These are phyloP conservation scores for Mesoligia furuncula DNA, from an alignment of 2,888 invertebrate genomes.

Conservation along the genomic window DNA sequence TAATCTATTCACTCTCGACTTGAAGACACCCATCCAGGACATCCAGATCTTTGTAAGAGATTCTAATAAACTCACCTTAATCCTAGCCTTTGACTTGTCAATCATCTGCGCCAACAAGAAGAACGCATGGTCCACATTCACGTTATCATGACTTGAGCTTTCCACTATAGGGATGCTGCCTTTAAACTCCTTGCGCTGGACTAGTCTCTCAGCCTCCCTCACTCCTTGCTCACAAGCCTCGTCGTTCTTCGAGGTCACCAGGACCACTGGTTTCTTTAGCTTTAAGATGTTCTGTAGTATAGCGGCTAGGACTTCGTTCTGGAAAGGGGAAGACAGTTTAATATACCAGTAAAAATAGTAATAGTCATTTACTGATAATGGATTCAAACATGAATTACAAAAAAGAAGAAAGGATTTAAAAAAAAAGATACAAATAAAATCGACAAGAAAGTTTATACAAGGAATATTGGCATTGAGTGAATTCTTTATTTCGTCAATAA, in stretches of 20 bases:
- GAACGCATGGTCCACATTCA: constrained; percentile 98
- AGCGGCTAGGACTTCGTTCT: constrained; percentile 94
- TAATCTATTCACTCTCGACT: no score
- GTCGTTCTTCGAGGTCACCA: constrained; percentile 99
- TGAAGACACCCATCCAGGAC: no score
- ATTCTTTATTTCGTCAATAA: background rate
- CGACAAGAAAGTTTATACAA: no score
- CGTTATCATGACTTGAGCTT: constrained; percentile 98
- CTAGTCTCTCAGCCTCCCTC: constrained; percentile 96
- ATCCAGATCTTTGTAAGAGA: no score
- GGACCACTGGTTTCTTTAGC: constrained; percentile 98
- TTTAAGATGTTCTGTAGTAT: constrained; percentile 96
- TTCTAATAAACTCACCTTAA: constrained; percentile 85
- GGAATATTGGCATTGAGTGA: background rate
- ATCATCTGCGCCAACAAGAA: constrained; percentile 97
- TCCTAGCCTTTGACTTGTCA: constrained; percentile 96
- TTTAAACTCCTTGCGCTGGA: constrained; percentile 97
- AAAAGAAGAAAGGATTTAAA: no score
- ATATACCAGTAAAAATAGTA: background rate
- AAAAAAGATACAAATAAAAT: no score
- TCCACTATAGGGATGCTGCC: constrained; percentile 97
- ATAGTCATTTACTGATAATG: no score
- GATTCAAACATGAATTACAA: no score
- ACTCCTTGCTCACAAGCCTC: constrained; percentile 96
- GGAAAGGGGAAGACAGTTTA: constrained; percentile 24